A percentile compares a stretch with the other conserved stretches of the same genome.
Evolutionary conservation across 2,797 vertebrate genomes (phyloP).

Genomic region (Sebastes dallii): DNA sequence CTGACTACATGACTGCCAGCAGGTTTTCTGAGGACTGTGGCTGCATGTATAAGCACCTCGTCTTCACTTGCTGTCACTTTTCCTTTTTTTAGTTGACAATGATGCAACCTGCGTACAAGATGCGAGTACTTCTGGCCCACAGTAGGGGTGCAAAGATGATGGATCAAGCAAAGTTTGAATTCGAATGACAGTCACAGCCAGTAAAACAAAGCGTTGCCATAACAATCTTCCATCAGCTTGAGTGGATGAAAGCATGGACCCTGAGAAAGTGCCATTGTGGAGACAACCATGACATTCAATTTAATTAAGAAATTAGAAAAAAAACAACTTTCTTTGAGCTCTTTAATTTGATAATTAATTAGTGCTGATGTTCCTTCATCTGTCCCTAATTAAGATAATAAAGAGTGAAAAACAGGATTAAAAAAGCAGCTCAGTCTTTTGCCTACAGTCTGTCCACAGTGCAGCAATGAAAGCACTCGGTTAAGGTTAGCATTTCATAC

Average conservation of each 20-base stretch:
- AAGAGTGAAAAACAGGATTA: no score
- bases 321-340: neutral
- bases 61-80: neutral
- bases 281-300: neutral
- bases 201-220: neutral
- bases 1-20: neutral
- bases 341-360: neutral
- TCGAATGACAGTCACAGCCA: neutral
- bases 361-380: neutral
- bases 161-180: neutral
- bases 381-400: neutral
- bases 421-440: neutral
- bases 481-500: neutral
- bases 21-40: neutral
- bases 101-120: neutral
- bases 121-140: neutral
- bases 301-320: neutral
- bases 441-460: neutral
- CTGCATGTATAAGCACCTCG: neutral
- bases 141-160: neutral
- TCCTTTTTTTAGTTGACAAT: neutral
- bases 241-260: slow-evolving; percentile 6
- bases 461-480: neutral
- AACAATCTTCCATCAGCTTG: neutral
- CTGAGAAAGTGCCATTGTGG: neutral